Evolutionary conservation across 2,113 vertebrate genomes (phyloP).

Genomic region (Grantiella picta): DNA sequence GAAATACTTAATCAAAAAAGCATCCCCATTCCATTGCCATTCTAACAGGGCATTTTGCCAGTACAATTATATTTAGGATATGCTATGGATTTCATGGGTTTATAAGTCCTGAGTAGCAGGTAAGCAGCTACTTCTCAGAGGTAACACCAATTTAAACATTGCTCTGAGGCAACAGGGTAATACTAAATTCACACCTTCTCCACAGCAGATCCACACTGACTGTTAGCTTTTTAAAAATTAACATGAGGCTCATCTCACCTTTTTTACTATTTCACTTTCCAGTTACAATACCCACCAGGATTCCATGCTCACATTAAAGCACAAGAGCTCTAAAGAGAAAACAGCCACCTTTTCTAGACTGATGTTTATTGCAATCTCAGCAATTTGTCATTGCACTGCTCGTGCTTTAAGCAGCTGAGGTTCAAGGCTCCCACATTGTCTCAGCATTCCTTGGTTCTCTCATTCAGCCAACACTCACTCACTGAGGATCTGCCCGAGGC

Average conservation of each 20-base stretch:
- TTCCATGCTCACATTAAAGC: background rate
- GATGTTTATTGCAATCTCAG: background rate
- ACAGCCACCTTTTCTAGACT: background rate
- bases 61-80: background rate
- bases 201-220: background rate
- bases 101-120: background rate
- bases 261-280: background rate
- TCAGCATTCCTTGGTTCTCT: background rate
- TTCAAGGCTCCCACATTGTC: background rate
- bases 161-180: background rate
- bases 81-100: background rate
- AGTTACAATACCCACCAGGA: background rate
- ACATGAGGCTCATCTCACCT: background rate
- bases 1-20: background rate
- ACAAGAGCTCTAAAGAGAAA: background rate
- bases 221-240: background rate
- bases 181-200: background rate
- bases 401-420: background rate
- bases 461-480: background rate
- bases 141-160: background rate
- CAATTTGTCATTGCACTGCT: background rate
- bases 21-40: background rate
- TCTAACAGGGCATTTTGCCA: background rate
- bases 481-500: background rate
- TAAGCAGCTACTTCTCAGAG: background rate